A percentile compares a stretch with the other conserved stretches of the same genome.
These are phyloP conservation scores for Micromys minutus DNA, from an alignment of 2,113 vertebrate species.

Conservation along the genomic window DNA sequence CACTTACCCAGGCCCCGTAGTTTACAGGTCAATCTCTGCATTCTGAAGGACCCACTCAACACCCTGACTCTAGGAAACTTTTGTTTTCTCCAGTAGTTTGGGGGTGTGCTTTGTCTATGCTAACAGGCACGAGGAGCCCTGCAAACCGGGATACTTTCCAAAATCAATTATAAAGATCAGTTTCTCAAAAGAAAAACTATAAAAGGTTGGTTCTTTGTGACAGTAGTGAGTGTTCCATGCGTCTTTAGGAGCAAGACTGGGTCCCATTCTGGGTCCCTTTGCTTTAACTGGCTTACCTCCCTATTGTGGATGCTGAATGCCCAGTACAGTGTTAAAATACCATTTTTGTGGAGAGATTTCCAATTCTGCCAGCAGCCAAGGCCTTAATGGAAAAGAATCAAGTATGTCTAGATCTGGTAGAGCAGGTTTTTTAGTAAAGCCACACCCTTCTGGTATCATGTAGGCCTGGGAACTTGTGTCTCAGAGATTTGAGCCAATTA, in stretches of 20 bases:
- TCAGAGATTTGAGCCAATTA: slow-evolving; percentile 50
- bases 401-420: slow-evolving; percentile 41
- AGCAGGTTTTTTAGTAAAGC: slow-evolving; percentile 57
- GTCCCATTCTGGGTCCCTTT: neutral
- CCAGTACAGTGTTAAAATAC: neutral
- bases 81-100: neutral
- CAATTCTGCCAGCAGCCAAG: slow-evolving; percentile 28
- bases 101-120: neutral
- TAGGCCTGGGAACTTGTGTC: neutral
- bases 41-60: neutral
- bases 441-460: neutral
- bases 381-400: slow-evolving; percentile 35
- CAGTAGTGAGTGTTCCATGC: neutral
- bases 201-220: neutral
- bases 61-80: neutral
- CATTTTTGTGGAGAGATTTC: slow-evolving; percentile 20
- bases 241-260: too few relatives aligned
- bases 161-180: neutral
- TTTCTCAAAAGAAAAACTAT: slow-evolving; percentile 11
- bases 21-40: slow-evolving; percentile 24
- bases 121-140: neutral
- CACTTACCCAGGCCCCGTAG: neutral
- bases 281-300: slow-evolving; percentile 9
- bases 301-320: neutral
- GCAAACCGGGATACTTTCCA: neutral